Percentiles rank a stretch among this genome's conserved stretches.
These are phyloP conservation scores for Numenius arquata DNA, from an alignment of 2,113 vertebrate genomes.

Conservation along the genomic window DNA sequence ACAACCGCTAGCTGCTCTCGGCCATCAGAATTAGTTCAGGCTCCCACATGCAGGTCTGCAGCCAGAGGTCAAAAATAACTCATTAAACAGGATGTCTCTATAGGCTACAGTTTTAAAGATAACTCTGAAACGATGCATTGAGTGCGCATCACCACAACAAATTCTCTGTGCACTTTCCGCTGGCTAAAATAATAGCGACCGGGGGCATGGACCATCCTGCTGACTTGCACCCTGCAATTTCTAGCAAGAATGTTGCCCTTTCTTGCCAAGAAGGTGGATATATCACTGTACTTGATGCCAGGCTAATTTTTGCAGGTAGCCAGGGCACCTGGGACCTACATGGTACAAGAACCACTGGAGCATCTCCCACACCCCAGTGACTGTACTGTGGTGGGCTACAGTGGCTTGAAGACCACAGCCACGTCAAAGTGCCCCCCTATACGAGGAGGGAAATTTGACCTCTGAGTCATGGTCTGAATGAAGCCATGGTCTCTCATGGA, in stretches of 20 bases:
- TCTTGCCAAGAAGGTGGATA: not conserved
- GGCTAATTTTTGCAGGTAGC: not conserved
- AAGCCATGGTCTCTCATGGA: not conserved
- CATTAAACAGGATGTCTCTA: not conserved
- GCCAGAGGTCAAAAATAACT: not conserved
- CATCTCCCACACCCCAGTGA: accelerated
- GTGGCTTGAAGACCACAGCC: not conserved
- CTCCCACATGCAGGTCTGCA: not conserved
- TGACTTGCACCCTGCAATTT: not conserved
- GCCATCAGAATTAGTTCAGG: not conserved
- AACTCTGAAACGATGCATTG: not conserved
- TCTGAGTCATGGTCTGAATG: not conserved
- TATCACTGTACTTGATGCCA: not conserved
- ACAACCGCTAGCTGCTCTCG: not conserved
- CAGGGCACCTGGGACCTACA: not conserved
- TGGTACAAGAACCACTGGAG: accelerated
- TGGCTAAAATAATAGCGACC: not conserved
- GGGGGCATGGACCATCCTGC: not conserved
- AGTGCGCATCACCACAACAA: accelerated
- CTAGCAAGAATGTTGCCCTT: not conserved
- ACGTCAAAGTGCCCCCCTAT: accelerated
- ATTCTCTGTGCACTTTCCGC: not conserved
- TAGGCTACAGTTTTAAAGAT: not conserved
- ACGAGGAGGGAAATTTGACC: not conserved
- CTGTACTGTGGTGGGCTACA: not conserved